These are phyloP conservation scores for Neodon shergylaensis DNA, from an alignment of 2,113 vertebrate genomes.

Conservation along the genomic window DNA sequence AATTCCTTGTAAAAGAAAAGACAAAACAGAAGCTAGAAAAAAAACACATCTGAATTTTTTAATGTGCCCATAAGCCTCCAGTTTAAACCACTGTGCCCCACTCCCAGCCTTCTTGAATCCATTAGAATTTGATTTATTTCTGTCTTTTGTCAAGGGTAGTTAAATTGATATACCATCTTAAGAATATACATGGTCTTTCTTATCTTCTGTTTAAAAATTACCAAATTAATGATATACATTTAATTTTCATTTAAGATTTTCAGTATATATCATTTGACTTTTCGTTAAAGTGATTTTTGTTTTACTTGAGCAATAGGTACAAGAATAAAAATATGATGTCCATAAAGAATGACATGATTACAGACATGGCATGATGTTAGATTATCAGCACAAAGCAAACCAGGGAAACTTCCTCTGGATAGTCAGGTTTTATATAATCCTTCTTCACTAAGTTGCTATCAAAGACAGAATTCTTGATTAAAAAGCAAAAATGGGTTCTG, in stretches of 20 bases:
- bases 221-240: constrained; percentile 10
- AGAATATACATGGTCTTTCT: constrained; percentile 41
- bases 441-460: constrained; percentile 60
- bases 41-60: background rate
- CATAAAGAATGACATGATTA: constrained; percentile 52
- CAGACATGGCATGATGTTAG: constrained; percentile 5
- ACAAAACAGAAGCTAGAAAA: background rate
- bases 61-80: background rate
- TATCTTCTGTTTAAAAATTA: constrained; percentile 27
- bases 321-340: constrained; percentile 21
- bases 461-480: constrained; percentile 76
- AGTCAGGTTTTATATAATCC: constrained; percentile 53
- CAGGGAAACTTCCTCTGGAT: constrained; percentile 59
- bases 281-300: constrained; percentile 46
- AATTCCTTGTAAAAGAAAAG: background rate
- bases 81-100: background rate
- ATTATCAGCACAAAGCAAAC: constrained; percentile 34
- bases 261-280: constrained; percentile 39
- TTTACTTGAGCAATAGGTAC: constrained; percentile 16
- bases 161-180: background rate
- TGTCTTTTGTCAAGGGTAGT: background rate
- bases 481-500: constrained; percentile 70
- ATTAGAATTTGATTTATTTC: background rate
- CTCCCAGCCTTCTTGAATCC: background rate
- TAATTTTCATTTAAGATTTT: constrained; percentile 42